Evolutionary conservation across 2,797 vertebrate species (phyloP).

Genomic region (Taenioides sp.): DNA sequence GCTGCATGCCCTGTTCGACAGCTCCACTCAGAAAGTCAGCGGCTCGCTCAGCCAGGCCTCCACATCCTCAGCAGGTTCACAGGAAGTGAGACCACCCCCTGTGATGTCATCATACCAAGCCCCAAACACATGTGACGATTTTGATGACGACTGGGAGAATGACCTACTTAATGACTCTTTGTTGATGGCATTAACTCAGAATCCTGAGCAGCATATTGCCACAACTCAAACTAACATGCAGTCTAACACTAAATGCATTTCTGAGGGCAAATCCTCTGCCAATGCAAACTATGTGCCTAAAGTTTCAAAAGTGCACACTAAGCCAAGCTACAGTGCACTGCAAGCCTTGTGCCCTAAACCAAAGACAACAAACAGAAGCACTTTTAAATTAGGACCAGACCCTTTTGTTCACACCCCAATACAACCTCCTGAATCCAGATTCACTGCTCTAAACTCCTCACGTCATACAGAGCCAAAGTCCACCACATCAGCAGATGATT

Average conservation of each 20-base stretch:
- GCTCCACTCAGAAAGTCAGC: slow-evolving; percentile 85
- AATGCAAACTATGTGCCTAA: slow-evolving; percentile 17
- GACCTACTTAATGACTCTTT: slow-evolving; percentile 87
- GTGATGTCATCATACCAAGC: slow-evolving; percentile 1
- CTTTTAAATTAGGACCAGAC: slow-evolving; percentile 61
- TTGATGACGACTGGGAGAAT: slow-evolving; percentile 85
- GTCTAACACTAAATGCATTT: slow-evolving; percentile 24
- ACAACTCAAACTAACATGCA: slow-evolving; percentile 22
- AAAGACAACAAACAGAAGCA: slow-evolving; percentile 65
- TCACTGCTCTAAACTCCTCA: slow-evolving; percentile 36
- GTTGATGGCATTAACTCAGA: slow-evolving; percentile 80
- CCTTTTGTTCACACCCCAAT: slow-evolving; percentile 50
- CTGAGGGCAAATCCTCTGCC: slow-evolving; percentile 21
- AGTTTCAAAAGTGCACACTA: slow-evolving; percentile 10
- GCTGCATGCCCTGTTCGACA: slow-evolving; percentile 90
- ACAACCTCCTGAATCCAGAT: slow-evolving; percentile 40
- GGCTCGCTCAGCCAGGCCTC: slow-evolving; percentile 82
- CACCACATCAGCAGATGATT: slow-evolving; percentile 22
- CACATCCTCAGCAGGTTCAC: slow-evolving; percentile 53
- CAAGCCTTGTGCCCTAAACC: slow-evolving; percentile 59
- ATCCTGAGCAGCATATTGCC: slow-evolving; percentile 61
- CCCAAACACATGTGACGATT: slow-evolving; percentile 59
- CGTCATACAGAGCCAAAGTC: slow-evolving; percentile 39
- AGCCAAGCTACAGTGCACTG: slow-evolving; percentile 43
- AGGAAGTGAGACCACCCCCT: slow-evolving; percentile 39